phyloP scores from a whole-genome alignment of 2,888 invertebrate species.

The Yponomeuta cagnagella region DNA sequence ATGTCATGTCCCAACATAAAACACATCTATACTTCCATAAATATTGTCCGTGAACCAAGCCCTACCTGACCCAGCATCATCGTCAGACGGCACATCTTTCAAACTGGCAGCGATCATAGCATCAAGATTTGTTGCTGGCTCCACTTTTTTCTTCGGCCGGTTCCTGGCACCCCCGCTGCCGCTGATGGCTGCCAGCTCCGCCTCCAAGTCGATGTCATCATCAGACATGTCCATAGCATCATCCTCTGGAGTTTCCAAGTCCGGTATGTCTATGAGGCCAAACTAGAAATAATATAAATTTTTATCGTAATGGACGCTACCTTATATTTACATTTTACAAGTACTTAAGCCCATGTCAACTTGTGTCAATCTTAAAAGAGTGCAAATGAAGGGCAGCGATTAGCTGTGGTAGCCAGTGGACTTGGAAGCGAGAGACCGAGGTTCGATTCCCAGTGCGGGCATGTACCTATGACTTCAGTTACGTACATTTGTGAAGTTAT shows the following conservation, averaged over 20 bases:
- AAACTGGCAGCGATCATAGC: conserved; percentile 86
- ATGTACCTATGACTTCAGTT: no score
- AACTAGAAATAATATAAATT: conserved; percentile 67
- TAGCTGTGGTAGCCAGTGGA: no score
- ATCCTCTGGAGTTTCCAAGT: conserved; percentile 63
- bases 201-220: conserved; percentile 89
- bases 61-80: conserved; percentile 80
- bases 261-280: conserved; percentile 85
- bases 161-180: conserved; percentile 47
- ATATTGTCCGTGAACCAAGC: neutral
- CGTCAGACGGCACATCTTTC: conserved; percentile 84
- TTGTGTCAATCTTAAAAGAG: no score
- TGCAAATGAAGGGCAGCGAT: no score
- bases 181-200: conserved; percentile 85
- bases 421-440: no score
- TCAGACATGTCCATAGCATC: conserved; percentile 70
- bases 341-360: no score
- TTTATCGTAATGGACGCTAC: neutral
- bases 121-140: conserved; percentile 79
- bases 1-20: no score
- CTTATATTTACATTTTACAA: no score
- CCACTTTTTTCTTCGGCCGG: conserved; percentile 45
- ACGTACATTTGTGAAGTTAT: no score
- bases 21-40: neutral
- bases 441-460: no score